phyloP scores from a whole-genome alignment of 2,113 vertebrate species.

The Aspiorhynchus laticeps region DNA sequence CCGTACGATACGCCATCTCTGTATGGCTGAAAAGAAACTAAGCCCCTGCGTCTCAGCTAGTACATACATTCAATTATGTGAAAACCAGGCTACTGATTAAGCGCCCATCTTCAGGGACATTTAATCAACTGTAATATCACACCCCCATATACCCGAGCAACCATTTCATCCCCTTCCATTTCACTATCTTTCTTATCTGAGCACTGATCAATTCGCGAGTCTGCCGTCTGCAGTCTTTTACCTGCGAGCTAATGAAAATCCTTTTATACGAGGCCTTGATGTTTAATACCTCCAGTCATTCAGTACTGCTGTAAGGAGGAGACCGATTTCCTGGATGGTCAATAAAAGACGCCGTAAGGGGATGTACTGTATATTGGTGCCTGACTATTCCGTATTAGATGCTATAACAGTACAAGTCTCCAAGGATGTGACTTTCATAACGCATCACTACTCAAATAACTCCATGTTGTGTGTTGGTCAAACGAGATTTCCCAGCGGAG shows the following conservation, averaged over 20 bases:
- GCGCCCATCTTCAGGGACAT: constrained; percentile 33
- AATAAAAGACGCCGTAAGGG: constrained; percentile 31
- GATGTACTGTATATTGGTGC: constrained; percentile 14
- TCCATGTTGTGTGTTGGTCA: neutral
- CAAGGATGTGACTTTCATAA: neutral
- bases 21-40: neutral
- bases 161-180: constrained; percentile 24
- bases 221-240: constrained; percentile 24
- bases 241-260: constrained; percentile 51
- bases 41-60: constrained; percentile 15
- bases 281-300: constrained; percentile 45
- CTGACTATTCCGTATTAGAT: neutral
- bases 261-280: constrained; percentile 49
- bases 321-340: constrained; percentile 22
- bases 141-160: constrained; percentile 22
- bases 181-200: constrained; percentile 27
- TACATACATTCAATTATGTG: constrained; percentile 45
- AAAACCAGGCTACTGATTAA: constrained; percentile 50
- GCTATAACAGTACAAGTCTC: constrained; percentile 1
- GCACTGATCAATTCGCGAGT: constrained; percentile 23
- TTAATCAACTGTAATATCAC: constrained; percentile 53
- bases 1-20: neutral
- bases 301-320: constrained; percentile 33
- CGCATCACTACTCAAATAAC: neutral
- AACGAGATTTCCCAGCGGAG: constrained; percentile 26